Evolutionary conservation across 2,797 vertebrate genomes (phyloP).

Genomic region (Parauchenoglanis ngamensis): DNA sequence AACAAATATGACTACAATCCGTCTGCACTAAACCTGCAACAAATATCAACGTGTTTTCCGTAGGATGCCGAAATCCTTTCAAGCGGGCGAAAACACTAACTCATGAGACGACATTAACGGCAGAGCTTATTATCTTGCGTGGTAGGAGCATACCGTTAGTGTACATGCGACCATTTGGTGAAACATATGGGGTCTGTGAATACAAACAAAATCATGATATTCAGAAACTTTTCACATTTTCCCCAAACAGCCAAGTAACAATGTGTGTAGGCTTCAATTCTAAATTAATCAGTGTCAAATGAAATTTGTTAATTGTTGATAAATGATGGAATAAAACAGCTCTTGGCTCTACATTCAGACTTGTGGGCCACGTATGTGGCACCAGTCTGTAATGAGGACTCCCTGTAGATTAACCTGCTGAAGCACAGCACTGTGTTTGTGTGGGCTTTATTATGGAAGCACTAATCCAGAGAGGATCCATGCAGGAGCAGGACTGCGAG

Average conservation of each 20-base stretch:
- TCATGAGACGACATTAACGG: not conserved
- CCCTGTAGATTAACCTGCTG: constrained; percentile 29
- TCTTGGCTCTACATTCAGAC: not conserved
- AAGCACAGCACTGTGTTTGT: constrained; percentile 30
- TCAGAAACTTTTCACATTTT: not conserved
- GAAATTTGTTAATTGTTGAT: not conserved
- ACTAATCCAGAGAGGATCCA: constrained; percentile 44
- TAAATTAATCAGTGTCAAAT: not conserved
- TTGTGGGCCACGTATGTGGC: not conserved
- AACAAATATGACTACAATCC: not conserved
- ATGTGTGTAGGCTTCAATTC: not conserved
- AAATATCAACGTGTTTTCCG: not conserved
- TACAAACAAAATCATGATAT: not conserved
- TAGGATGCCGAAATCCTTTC: not conserved
- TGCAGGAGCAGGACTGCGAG: constrained; percentile 39
- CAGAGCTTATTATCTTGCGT: not conserved
- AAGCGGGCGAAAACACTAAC: not conserved
- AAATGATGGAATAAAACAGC: not conserved
- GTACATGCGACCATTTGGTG: not conserved
- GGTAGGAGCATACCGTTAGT: not conserved
- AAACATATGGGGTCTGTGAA: not conserved
- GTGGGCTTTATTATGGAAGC: constrained; percentile 42
- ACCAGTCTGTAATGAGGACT: constrained; percentile 6
- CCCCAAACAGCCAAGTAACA: not conserved
- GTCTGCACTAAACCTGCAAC: not conserved